Conservation (phyloP, 2,113 vertebrate species). For the Leptosomus discolor region DNA sequence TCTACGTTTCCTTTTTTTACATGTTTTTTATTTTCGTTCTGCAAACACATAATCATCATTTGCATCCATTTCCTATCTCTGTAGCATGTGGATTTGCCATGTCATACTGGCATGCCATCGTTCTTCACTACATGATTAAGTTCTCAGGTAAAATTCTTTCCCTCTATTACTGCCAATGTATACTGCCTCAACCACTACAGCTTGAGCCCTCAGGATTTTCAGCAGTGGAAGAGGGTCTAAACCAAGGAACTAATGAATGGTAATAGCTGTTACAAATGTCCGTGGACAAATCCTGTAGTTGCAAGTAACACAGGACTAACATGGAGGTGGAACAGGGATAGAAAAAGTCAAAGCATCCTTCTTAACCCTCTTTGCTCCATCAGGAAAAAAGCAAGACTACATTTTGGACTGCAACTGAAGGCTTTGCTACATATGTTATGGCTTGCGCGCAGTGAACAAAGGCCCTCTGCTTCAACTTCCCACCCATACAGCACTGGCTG, state of each 20-base stretch:
- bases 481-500: neutral
- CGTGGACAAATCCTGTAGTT: neutral
- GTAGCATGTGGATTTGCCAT: neutral
- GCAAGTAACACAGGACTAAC: neutral
- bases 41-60: neutral
- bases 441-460: neutral
- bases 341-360: neutral
- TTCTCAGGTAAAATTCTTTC: neutral
- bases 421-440: accelerated
- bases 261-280: neutral
- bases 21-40: neutral
- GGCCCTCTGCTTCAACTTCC: neutral
- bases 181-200: neutral
- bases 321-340: neutral
- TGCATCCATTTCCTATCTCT: neutral
- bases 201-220: neutral
- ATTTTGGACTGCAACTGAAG: neutral
- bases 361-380: neutral
- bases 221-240: neutral
- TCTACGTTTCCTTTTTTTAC: neutral
- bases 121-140: neutral
- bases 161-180: neutral
- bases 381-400: neutral
- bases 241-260: neutral
- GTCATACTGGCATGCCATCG: neutral